Base-by-base conservation (phyloP, 1,140 invertebrate genomes). In the Drosophila rufa region DNA sequence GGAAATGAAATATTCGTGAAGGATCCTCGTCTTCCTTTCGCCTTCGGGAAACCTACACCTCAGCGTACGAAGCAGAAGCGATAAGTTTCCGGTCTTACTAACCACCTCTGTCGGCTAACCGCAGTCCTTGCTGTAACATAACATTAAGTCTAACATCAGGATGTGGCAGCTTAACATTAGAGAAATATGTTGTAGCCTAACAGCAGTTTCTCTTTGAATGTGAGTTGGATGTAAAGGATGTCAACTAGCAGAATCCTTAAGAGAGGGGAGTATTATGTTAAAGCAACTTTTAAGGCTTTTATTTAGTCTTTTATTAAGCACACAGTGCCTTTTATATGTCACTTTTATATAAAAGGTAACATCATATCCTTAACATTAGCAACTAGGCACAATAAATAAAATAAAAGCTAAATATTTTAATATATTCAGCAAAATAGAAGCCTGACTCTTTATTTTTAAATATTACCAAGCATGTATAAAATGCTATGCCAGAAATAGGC, bases 1-100 rank as follows among this genome's bases (percentile, higher is more conserved):
- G 53, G 27, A 58, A 22, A 71, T 73, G 27, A 73, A 73, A 45
- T 56, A 56, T 59, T 50, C 69, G 48, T 36, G 36, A 30, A 40
- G 59, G 45, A 59, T 71, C 48, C 53, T 22, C 27, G 30, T n/a
- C 25, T 30, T 50, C 30, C 27, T 51, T 71, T 59, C 12, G 17
- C 30, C 45, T 33, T 42, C 27, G 51, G 42, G 15, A 42, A 58
- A 42, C 50, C 42, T 69, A 27, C 9, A 33, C 9, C 30, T 48
- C 6, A 11, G 17, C 5, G 7, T 38, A 42, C 67, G 30, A 73
- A 73, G 25, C 40, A 38, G 11, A 60, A 36, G 12, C 43, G 57
- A 71, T 19, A 36, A 15, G 42, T 48, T 27, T 42, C 19, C 33
- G n/a, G 51, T 11, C 27, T 27, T 27, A 50, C 12, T 46, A 57